Evolutionary conservation across 2,797 vertebrate species (phyloP).

Genomic region (Lagocephalus sceleratus): DNA sequence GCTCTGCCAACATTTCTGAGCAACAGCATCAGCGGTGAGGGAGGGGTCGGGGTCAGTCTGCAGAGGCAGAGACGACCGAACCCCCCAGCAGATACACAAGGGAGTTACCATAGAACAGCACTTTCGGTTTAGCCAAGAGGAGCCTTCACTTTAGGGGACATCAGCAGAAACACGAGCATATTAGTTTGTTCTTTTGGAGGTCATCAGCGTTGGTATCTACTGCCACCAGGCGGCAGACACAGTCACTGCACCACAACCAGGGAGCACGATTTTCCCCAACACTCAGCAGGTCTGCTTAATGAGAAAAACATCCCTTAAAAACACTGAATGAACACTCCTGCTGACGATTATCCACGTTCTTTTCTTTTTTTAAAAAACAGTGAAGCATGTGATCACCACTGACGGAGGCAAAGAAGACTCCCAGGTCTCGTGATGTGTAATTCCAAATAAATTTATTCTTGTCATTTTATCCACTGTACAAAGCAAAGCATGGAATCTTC

Average conservation of each 20-base stretch:
- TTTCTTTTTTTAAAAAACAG: neutral
- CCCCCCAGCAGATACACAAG: neutral
- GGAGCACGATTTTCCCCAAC: neutral
- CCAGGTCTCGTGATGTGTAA: constrained; percentile 29
- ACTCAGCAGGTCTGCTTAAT: neutral
- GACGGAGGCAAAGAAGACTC: neutral
- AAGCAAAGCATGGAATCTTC: constrained; percentile 71
- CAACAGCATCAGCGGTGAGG: constrained; percentile 4
- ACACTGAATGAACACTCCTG: neutral
- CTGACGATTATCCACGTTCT: neutral
- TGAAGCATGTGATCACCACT: neutral
- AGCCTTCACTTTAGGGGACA: neutral
- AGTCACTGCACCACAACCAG: neutral
- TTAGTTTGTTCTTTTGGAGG: neutral
- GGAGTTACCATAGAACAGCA: neutral
- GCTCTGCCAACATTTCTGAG: constrained; percentile 22
- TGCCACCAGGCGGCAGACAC: constrained; percentile 63
- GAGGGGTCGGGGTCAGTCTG: constrained; percentile 12
- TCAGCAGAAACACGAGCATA: neutral
- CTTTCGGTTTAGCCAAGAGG: neutral
- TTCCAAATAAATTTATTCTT: constrained; percentile 83
- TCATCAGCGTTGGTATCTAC: constrained; percentile 33
- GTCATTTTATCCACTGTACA: constrained; percentile 80
- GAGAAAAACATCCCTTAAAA: constrained; percentile 2
- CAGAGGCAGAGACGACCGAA: constrained; percentile 13